A percentile compares a stretch with the other conserved stretches of the same genome.
These are phyloP conservation scores for Bambusicola thoracicus DNA, from an alignment of 2,113 vertebrate genomes.

Conservation along the genomic window DNA sequence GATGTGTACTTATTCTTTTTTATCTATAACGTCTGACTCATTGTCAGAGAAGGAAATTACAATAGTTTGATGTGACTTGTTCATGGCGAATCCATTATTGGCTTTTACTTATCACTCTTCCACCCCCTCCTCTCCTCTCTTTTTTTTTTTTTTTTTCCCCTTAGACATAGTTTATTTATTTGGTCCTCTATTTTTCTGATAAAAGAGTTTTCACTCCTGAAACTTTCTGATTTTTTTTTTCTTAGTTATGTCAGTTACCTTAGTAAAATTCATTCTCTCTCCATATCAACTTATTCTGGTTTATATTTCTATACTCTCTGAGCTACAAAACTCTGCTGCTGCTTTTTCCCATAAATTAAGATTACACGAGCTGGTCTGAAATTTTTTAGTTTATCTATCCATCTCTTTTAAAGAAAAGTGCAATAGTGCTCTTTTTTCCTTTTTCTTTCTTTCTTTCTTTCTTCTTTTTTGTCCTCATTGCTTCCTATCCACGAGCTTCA, in stretches of 20 bases:
- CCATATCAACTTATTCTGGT: not conserved
- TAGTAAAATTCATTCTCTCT: not conserved
- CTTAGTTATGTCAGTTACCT: not conserved
- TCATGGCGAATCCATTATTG: conserved; percentile 43
- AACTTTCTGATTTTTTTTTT: not conserved
- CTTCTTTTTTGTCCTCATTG: not conserved
- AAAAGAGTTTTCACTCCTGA: not conserved
- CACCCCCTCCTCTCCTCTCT: not conserved
- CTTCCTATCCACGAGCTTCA: not conserved
- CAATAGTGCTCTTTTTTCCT: not conserved
- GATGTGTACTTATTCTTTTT: conserved; percentile 18
- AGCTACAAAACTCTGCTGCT: not conserved
- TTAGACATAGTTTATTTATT: conserved; percentile 42
- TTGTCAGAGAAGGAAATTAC: conserved; percentile 50
- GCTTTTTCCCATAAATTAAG: not conserved
- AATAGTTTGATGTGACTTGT: conserved; percentile 10
- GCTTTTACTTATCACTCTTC: conserved; percentile 13
- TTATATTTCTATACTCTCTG: not conserved
- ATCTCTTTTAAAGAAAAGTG: not conserved
- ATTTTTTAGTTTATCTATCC: not conserved
- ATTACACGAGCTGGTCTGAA: not conserved
- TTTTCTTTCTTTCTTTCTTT: not conserved
- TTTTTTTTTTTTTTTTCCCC: too few relatives aligned
- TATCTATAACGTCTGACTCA: not conserved
- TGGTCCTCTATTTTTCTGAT: not conserved